Percentiles rank a stretch among this genome's conserved stretches.
Conservation (phyloP, 2,888 invertebrate genomes). For the Alentia gelatinosa region DNA sequence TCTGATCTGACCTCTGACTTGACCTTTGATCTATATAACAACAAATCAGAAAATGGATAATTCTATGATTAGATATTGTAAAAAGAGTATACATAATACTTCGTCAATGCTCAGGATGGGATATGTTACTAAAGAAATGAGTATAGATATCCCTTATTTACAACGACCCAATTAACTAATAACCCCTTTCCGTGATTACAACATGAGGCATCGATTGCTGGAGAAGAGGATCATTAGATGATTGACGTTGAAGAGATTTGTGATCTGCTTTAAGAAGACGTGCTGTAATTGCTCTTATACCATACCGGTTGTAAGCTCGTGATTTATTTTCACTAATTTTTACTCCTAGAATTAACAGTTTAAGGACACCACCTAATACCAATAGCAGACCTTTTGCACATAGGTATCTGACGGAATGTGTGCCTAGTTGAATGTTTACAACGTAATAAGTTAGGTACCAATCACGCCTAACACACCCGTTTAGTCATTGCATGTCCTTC, state of each 20-base stretch:
- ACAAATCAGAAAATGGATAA: background rate
- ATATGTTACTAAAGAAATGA: background rate
- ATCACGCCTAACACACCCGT: no score
- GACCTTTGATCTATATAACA: constrained; percentile 9
- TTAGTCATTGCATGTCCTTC: background rate
- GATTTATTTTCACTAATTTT: background rate
- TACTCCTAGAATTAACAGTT: background rate
- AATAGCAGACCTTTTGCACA: no score
- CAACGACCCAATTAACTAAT: background rate
- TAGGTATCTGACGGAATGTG: background rate
- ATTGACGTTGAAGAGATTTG: background rate
- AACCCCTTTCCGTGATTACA: background rate
- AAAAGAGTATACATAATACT: no score
- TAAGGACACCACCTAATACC: no score
- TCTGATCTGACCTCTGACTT: background rate
- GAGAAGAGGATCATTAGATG: background rate
- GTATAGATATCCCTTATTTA: no score
- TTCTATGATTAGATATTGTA: background rate
- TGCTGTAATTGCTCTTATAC: no score
- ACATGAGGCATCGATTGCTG: background rate
- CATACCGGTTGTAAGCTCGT: background rate
- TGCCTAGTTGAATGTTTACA: background rate
- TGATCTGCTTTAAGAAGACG: background rate
- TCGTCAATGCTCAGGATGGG: no score
- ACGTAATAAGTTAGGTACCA: no score